A percentile compares a stretch with the other conserved stretches of the same genome.
Conservation (phyloP, 2,113 vertebrate species). For the Cephalopterus ornatus region DNA sequence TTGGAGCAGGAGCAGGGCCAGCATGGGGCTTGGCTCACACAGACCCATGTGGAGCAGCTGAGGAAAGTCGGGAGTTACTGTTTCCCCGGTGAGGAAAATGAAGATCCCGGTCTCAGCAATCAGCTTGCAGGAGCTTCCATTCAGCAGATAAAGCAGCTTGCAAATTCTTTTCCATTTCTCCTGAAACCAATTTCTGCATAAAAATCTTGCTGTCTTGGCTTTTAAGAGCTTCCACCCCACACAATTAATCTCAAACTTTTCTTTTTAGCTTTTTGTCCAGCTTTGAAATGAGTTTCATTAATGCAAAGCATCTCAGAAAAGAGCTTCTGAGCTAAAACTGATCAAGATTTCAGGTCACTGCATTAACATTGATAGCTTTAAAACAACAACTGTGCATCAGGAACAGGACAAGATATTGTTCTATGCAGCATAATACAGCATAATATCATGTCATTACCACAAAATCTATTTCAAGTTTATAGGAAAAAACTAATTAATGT, state of each 20-base stretch:
- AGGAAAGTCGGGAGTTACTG: not conserved
- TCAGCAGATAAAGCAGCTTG: not conserved
- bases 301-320: not conserved
- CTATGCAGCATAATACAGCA: not conserved
- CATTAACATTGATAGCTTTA: not conserved
- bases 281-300: not conserved
- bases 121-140: not conserved
- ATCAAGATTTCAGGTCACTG: not conserved
- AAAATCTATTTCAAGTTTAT: not conserved
- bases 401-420: not conserved
- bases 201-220: not conserved
- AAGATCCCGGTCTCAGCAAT: not conserved
- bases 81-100: rapidly evolving
- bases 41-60: not conserved
- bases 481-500: not conserved
- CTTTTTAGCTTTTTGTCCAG: not conserved
- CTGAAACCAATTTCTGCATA: not conserved
- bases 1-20: not conserved
- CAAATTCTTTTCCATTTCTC: not conserved
- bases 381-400: not conserved
- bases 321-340: not conserved
- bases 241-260: not conserved
- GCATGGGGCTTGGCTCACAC: rapidly evolving
- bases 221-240: not conserved
- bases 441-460: not conserved